phyloP scores from a whole-genome alignment of 2,888 invertebrate species.

The Tachina grossa region DNA sequence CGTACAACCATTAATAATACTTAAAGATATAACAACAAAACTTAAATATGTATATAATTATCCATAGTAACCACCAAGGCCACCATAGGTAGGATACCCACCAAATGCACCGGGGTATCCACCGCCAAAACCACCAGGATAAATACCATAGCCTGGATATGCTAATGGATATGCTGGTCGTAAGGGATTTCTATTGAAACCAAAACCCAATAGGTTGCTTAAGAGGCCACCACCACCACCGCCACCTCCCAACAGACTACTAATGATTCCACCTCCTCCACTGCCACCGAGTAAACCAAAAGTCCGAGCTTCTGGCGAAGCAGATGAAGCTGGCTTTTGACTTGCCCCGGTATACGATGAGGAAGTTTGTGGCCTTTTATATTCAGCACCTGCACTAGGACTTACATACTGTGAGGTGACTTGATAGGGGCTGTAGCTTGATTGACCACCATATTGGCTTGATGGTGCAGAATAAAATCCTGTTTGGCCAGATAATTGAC shows the following conservation, averaged over 20 bases:
- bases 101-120: conserved; percentile 39
- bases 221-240: conserved; percentile 41
- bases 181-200: conserved; percentile 22
- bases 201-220: conserved; percentile 47
- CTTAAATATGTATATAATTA: conserved; percentile 1
- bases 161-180: conserved; percentile 6
- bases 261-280: conserved; percentile 72
- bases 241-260: conserved; percentile 52
- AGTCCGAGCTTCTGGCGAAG: conserved; percentile 73
- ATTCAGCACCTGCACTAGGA: background rate
- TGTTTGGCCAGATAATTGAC: background rate
- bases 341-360: background rate
- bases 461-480: background rate
- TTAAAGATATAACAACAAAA: conserved; percentile 40
- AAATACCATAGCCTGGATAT: conserved; percentile 36
- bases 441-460: conserved; percentile 12
- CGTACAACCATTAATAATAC: conserved; percentile 34
- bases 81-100: conserved; percentile 39
- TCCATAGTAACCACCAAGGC: conserved; percentile 42
- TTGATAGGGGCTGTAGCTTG: background rate
- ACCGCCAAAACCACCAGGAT: conserved; percentile 41
- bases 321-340: background rate
- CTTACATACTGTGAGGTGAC: conserved; percentile 18
- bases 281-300: conserved; percentile 74
- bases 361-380: background rate